Evolutionary conservation across 2,113 vertebrate genomes (phyloP).

Genomic region (Vicugna pacos): DNA sequence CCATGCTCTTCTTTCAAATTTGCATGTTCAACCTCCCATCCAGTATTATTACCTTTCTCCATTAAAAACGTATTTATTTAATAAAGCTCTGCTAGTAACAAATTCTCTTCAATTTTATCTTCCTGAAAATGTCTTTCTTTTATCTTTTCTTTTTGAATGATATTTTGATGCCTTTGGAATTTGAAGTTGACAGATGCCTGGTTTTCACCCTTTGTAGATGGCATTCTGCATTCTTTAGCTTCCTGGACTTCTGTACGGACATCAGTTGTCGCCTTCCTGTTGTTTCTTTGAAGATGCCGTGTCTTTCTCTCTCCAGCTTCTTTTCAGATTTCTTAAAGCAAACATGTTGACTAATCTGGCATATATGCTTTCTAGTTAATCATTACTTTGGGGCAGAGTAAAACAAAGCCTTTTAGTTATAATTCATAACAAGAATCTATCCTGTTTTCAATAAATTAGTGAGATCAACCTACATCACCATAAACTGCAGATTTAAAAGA

Average conservation of each 20-base stretch:
- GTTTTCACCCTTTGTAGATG: not conserved
- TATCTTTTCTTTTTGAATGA: not conserved
- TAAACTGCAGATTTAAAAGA: not conserved
- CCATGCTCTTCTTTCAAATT: not conserved
- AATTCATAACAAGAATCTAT: not conserved
- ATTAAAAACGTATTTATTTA: not conserved
- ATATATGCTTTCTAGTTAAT: not conserved
- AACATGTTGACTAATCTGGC: not conserved
- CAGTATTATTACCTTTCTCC: rapidly evolving
- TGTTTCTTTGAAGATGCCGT: not conserved
- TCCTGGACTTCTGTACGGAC: rapidly evolving
- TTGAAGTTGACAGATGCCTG: not conserved
- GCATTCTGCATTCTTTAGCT: rapidly evolving
- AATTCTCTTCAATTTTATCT: not conserved
- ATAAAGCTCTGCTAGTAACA: not conserved
- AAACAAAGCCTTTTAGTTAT: not conserved
- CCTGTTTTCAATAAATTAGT: not conserved
- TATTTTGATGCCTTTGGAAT: not conserved
- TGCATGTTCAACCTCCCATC: not conserved
- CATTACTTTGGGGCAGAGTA: not conserved
- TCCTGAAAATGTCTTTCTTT: not conserved
- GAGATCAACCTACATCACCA: not conserved
- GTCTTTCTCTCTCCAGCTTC: not conserved
- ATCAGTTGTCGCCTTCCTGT: rapidly evolving
- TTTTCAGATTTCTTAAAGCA: not conserved